Evolutionary conservation across 1,140 invertebrate genomes (phyloP).

Genomic region (Brachionus rotundiformis): DNA sequence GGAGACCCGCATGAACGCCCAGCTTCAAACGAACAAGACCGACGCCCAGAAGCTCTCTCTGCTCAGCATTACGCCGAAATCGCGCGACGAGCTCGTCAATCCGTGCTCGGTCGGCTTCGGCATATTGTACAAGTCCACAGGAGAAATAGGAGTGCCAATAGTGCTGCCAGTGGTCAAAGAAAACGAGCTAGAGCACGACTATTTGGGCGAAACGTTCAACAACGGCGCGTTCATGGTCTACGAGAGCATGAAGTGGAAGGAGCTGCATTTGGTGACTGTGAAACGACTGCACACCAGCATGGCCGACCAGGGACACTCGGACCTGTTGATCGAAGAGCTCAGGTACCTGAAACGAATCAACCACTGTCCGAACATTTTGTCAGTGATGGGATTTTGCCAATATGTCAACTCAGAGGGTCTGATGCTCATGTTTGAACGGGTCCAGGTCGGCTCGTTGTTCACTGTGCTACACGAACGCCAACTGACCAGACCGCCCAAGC

Average conservation of each 20-base stretch:
- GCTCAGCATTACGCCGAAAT: slow-evolving; percentile 17
- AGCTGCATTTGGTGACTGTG: slow-evolving; percentile 60
- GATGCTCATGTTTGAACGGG: slow-evolving; percentile 63
- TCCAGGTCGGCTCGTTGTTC: slow-evolving; percentile 62
- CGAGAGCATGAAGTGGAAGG: slow-evolving; percentile 58
- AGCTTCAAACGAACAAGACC: not conserved
- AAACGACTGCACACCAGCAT: slow-evolving; percentile 58
- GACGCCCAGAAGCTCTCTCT: not conserved
- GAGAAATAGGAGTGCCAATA: slow-evolving; percentile 40
- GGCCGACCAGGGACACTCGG: slow-evolving; percentile 56
- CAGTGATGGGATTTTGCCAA: slow-evolving; percentile 64
- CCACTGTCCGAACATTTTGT: slow-evolving; percentile 60
- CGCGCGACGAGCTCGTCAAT: slow-evolving; percentile 31
- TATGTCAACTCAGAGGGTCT: slow-evolving; percentile 60
- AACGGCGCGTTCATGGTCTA: slow-evolving; percentile 50
- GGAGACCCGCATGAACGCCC: slow-evolving; percentile 43
- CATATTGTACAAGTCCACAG: not conserved
- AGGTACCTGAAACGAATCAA: slow-evolving; percentile 54
- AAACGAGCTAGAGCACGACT: slow-evolving; percentile 9
- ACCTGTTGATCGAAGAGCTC: slow-evolving; percentile 63
- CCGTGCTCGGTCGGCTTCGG: slow-evolving; percentile 46
- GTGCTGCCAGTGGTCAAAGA: slow-evolving; percentile 16
- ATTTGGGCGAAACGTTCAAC: slow-evolving; percentile 16
- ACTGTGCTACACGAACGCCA: slow-evolving; percentile 58
- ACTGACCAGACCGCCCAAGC: slow-evolving; percentile 9